Base-by-base conservation (phyloP, 2,888 invertebrate genomes). In the Spodoptera exigua region DNA sequence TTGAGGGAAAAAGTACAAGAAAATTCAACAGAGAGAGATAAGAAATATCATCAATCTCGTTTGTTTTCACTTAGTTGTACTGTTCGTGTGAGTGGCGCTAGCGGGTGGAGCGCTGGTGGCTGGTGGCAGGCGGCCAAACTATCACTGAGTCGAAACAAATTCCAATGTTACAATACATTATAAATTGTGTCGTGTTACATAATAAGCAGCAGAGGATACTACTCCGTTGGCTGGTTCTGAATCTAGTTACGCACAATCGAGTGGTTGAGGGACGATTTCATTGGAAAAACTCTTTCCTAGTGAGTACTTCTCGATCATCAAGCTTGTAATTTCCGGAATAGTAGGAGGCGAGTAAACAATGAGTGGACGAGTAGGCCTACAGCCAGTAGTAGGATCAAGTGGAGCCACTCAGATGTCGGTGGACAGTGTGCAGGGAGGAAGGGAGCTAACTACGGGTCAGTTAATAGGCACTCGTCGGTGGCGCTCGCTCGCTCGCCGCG, bases 401-500 rank as follows among this genome's bases (percentile, higher is more conserved):
- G 60, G 43, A 59, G 43, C 34, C 52, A 44, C 63, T 63, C 40
- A 16, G 36, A 34, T 40, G 36, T 21, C 14, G 49, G 41, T 27
- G 66, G 67, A 51, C 59, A 32, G 16, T 18, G 47, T n/a, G 52
- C 7, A 35, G 44, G 27, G n/a, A 49, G 55, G 27, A 43, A 41
- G 45, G 54, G 40, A 64, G 35, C 54, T 70, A 27, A 61, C 75
- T 70, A 59, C 27, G 61, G 80, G 70, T 65, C 74, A 70, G 72
- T 72, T 73, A 64, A 79, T 76, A 81, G 79, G 80, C 79, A 82
- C 76, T 76, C 70, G 54, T 53, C 48, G 56, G 56, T 47, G 54
- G 37, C 41, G 21, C 46, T 34, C 43, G 21, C 49, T 54, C 41
- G 62, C 56, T 59, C 56, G 47, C 39, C 56, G 47, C 39, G 53